Base-by-base conservation (phyloP, 2,888 invertebrate genomes). In the Mythimna vitellina region DNA sequence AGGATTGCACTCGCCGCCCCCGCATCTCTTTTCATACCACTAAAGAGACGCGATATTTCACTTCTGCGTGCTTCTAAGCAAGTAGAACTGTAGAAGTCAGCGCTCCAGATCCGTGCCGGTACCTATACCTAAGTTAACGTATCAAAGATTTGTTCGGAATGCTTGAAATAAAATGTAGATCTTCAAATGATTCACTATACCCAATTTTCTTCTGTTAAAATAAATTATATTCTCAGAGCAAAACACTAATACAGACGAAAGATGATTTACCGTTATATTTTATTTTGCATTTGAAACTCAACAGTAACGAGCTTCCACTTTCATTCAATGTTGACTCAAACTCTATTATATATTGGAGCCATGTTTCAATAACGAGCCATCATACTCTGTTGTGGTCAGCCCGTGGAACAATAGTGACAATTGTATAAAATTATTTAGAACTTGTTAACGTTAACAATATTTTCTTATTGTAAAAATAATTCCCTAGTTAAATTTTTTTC, bases 321-420 rank as follows among this genome's bases (percentile, higher is more conserved):
- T 46, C 35, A 68, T 68, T 73, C 51, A 69, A 78, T 65, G 73
- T 70, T 72, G 56, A 78, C 70, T 70, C 57, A 35, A 73, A 67
- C 53, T 57, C 6, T 17, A 25, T 62, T 57, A 32, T 0, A 9
- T 25, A 46, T 53, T 66, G 25, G 56, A 62, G 73, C 38, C 60
- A 58, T 68, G 49, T 71, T 80, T 22, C 65, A 65, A 73, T 80
- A 69, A 67, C 66, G 14, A 64, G 49, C 46, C 2, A 25, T 42
- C 29, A 35, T 8, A 17, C 46, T 32, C 70, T 72, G 78, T 65
- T 62, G 61, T 75, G 72, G 67, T 75, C 61, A 78, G 77, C 65
- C 54, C 51, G 49, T 51, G 20, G 46, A 79, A 78, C 79, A 83
- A 81, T 78, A 77, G 75, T 72, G 67, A 75, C 76, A 75, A 83